Conservation (phyloP, 2,113 vertebrate genomes). For the Brachyistius frenatus region DNA sequence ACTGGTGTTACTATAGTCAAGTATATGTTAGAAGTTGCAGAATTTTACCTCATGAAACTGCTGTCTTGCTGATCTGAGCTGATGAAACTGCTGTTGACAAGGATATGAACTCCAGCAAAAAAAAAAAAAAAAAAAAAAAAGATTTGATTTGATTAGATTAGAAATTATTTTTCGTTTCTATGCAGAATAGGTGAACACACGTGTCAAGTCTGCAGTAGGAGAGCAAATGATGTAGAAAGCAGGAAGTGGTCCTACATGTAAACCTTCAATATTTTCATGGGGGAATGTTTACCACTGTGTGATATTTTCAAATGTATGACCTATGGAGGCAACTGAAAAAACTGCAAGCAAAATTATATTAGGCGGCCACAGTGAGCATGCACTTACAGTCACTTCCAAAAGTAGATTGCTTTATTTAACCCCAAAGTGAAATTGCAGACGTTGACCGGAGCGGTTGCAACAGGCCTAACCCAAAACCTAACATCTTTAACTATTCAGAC, state of each 20-base stretch:
- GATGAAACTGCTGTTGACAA: not conserved
- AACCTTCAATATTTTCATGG: not conserved
- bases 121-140: not conserved
- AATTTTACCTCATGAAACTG: slow-evolving; percentile 43
- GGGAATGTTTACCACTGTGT: not conserved
- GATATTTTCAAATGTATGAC: not conserved
- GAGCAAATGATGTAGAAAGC: not conserved
- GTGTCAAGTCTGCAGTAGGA: not conserved
- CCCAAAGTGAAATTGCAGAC: no score
- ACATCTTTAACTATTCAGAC: no score
- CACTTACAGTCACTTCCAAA: no score
- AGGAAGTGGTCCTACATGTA: not conserved
- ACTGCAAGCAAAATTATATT: no score
- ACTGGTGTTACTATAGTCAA: not conserved
- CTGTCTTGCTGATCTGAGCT: not conserved
- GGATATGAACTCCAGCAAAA: not conserved
- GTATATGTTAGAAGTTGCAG: not conserved
- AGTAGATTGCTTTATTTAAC: no score
- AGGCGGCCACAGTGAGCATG: no score
- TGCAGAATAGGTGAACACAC: not conserved
- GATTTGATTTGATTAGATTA: not conserved
- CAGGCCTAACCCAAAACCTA: no score
- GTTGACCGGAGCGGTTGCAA: no score
- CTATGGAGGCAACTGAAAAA: not conserved
- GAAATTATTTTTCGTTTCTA: not conserved